Evolutionary conservation across 2,797 vertebrate species (phyloP), one percentile per base, ranked within the genome.

Genomic region (Pyrocephalus nanus): DNA sequence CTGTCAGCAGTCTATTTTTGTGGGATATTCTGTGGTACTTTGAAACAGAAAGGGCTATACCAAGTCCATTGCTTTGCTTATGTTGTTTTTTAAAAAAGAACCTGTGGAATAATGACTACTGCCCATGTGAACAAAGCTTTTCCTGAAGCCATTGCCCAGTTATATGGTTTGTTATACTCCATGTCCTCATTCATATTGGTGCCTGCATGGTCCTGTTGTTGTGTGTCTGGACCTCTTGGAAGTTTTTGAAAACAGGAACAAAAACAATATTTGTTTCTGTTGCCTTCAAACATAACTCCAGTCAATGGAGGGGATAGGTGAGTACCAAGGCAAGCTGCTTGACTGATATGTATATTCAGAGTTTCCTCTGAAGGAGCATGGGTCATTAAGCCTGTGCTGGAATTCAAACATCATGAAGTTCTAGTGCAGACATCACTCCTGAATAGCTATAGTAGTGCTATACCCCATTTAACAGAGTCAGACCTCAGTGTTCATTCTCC

Each of bases 301-400:
- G 34, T 45, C 36, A 55, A 15, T 21, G 21, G 19, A 89, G 43
- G 50, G 27, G 7, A 5, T 2, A 53, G 21, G 12, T 27, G 43
- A 34, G 10, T 26, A 43, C 15, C 20, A 36, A 89, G n/a, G 8
- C 13, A 19, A 74, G 30, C 45, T 81, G 27, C 30, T 66, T 48
- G 13, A 2, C 1, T 70, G 26, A 11, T 32, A 2, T 1, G 4
- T 32, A 25, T 22, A n/a, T 11, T 60, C n/a, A 53, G 32, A 40
- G 48, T 38, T 81, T 76, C 65, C n/a, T 70, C 5, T 55, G 32
- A 78, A 62, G 15, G 12, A 61, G 5, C 11, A 12, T 11, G 36
- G 17, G 12, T 47, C 3, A 10, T 34, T 20, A 76, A 43, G 16
- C 19, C 22, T 61, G 5, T 58, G n/a, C 26, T 70, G 57, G 27